Percentiles rank a stretch among this genome's conserved stretches.
Evolutionary conservation across 2,888 invertebrate species (phyloP).

Genomic region (Rhimphoctona megacephalus): DNA sequence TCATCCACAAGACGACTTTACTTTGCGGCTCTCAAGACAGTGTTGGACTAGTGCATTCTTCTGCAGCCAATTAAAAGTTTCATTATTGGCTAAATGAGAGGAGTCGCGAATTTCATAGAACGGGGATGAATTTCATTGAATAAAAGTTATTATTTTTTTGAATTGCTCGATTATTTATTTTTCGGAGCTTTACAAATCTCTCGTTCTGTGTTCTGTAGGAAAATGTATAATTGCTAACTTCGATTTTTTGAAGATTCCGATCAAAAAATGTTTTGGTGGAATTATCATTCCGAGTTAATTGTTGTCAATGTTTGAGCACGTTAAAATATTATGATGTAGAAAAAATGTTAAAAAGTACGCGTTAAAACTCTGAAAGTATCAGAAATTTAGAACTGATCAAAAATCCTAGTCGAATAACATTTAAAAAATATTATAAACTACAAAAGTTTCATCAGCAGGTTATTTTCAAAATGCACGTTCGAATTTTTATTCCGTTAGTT

Average conservation of each 20-base stretch:
- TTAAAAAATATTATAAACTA: neutral
- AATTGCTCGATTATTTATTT: neutral
- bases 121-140: neutral
- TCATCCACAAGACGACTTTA: neutral
- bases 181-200: neutral
- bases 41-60: constrained; percentile 39
- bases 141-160: constrained; percentile 2
- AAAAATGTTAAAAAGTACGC: neutral
- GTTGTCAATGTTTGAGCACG: neutral
- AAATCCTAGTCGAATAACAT: neutral
- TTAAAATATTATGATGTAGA: neutral
- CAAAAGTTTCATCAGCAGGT: neutral
- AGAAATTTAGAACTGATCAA: neutral
- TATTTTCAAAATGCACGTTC: neutral
- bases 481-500: too few relatives aligned
- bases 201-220: neutral
- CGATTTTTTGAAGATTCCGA: neutral
- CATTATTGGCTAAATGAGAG: constrained; percentile 73
- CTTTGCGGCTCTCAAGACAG: constrained; percentile 51
- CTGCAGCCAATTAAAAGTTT: constrained; percentile 71
- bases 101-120: constrained; percentile 57
- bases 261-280: neutral
- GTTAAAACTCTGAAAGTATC: neutral
- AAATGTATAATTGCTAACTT: neutral
- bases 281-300: neutral